Evolutionary conservation across 2,113 vertebrate species (phyloP).

Genomic region (Propithecus coquereli): DNA sequence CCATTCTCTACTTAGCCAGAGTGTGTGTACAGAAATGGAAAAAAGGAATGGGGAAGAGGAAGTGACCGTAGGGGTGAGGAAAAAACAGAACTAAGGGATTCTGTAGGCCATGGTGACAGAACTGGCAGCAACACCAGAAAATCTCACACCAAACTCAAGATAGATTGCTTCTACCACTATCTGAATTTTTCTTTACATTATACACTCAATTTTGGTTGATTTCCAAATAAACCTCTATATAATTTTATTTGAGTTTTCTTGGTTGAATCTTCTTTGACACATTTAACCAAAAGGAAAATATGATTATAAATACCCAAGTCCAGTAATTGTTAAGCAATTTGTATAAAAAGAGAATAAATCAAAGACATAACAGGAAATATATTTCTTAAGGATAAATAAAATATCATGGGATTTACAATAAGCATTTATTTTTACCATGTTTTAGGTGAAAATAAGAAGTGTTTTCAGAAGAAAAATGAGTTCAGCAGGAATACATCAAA

Average conservation of each 20-base stretch:
- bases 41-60: background rate
- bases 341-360: background rate
- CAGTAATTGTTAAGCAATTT: background rate
- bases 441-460: conserved; percentile 7
- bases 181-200: background rate
- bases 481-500: background rate
- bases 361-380: background rate
- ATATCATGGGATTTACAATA: background rate
- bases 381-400: background rate
- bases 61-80: no score
- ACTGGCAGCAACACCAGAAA: accelerated
- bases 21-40: background rate
- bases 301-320: background rate
- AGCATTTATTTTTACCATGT: background rate
- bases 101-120: no score
- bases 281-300: background rate
- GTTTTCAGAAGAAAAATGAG: conserved; percentile 30
- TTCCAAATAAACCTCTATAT: background rate
- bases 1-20: background rate
- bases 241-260: background rate
- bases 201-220: background rate
- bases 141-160: background rate
- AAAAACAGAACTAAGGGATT: background rate
- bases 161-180: no score
- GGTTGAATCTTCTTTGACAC: background rate